Conservation (phyloP, 2,797 vertebrate genomes). For the Sciaenops ocellatus region DNA sequence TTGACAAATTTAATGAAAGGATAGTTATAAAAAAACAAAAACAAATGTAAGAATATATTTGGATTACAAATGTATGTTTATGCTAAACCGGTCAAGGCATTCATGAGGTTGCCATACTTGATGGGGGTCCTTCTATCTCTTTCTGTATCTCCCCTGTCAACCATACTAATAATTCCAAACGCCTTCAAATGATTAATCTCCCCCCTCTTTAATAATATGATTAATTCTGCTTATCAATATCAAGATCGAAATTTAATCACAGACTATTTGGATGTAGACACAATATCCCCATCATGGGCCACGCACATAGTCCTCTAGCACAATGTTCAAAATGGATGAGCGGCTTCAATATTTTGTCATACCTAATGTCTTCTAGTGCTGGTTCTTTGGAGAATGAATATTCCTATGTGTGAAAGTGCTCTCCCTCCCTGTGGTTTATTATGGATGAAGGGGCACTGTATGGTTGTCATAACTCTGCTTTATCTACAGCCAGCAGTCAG, state of each 20-base stretch:
- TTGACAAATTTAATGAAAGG: not conserved
- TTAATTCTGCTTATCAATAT: slow-evolving; percentile 30
- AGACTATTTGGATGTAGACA: slow-evolving; percentile 13
- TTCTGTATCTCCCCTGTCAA: not conserved
- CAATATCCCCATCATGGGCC: slow-evolving; percentile 24
- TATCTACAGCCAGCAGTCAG: slow-evolving; percentile 83
- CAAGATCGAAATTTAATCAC: slow-evolving; percentile 13
- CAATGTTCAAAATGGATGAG: slow-evolving; percentile 65
- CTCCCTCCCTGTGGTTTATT: slow-evolving; percentile 74
- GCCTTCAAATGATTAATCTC: not conserved
- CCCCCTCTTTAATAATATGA: not conserved
- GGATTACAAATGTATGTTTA: not conserved
- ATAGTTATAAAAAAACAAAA: not conserved
- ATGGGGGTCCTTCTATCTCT: not conserved
- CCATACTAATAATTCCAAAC: slow-evolving; percentile 11
- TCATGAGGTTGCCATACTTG: not conserved
- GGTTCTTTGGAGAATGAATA: slow-evolving; percentile 69
- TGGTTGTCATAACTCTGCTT: slow-evolving; percentile 82
- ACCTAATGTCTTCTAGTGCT: slow-evolving; percentile 42
- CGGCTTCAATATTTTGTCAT: slow-evolving; percentile 57
- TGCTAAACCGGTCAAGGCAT: not conserved
- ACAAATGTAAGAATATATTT: not conserved
- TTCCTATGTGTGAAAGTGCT: slow-evolving; percentile 60
- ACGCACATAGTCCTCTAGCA: slow-evolving; percentile 25
- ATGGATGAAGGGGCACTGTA: slow-evolving; percentile 77